These are phyloP conservation scores for Zaprionus obscuricornis DNA, from an alignment of 2,888 invertebrate genomes.

Conservation along the genomic window DNA sequence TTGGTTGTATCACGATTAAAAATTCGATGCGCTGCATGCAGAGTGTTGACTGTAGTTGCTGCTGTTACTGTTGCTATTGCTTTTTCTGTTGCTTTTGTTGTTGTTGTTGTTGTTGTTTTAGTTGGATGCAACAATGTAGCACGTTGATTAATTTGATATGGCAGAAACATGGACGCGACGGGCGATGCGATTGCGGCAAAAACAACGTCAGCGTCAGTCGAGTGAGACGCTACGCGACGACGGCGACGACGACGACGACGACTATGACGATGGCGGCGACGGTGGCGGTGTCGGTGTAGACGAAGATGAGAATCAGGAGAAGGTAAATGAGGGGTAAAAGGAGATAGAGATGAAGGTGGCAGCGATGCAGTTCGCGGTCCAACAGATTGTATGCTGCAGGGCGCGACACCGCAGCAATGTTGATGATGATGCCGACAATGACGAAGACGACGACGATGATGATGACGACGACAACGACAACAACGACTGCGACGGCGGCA, in stretches of 20 bases:
- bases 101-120: slow-evolving; percentile 47
- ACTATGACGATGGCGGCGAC: slow-evolving; percentile 17
- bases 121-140: slow-evolving; percentile 76
- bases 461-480: slow-evolving; percentile 4
- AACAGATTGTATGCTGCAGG: too few species aligned
- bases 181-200: slow-evolving; percentile 45
- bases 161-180: slow-evolving; percentile 71
- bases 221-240: slow-evolving; percentile 65
- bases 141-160: slow-evolving; percentile 78
- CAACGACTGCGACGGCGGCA: slow-evolving; percentile 5
- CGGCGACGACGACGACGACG: slow-evolving; percentile 21
- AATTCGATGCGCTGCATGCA: slow-evolving; percentile 63
- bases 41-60: slow-evolving; percentile 31
- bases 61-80: slow-evolving; percentile 26
- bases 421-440: too few species aligned
- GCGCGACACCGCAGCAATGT: slow-evolving; percentile 1
- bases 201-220: slow-evolving; percentile 45
- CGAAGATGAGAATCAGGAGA: neutral
- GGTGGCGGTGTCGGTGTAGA: slow-evolving; percentile 1
- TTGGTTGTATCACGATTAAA: slow-evolving; percentile 73
- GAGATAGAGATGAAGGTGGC: neutral
- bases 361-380: too few species aligned
- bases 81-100: slow-evolving; percentile 34
- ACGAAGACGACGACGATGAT: slow-evolving; percentile 7
- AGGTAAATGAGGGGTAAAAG: neutral